Evolutionary conservation across 2,797 vertebrate species (phyloP).

Genomic region (Enteromius unitaeniatus): DNA sequence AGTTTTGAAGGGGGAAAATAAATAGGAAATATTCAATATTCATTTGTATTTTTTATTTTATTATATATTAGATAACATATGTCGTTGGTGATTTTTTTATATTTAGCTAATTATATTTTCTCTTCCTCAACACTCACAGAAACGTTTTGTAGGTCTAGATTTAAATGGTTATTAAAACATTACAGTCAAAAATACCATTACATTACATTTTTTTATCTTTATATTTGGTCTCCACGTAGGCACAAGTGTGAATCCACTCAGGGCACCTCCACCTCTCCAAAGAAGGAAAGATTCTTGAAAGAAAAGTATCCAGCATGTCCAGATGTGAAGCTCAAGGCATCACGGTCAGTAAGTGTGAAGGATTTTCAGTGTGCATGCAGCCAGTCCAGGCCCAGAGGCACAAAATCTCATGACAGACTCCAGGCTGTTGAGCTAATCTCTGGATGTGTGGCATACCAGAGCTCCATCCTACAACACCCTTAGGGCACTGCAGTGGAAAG

Average conservation of each 20-base stretch:
- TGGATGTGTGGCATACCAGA: slow-evolving; percentile 13
- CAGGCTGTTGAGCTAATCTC: slow-evolving; percentile 28
- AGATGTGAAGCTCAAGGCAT: slow-evolving; percentile 29
- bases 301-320: background rate
- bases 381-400: slow-evolving; percentile 6
- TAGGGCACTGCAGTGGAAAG: background rate
- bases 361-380: slow-evolving; percentile 26
- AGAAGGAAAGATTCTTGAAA: background rate
- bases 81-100: background rate
- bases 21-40: background rate
- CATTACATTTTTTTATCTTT: background rate
- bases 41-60: background rate
- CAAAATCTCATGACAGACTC: slow-evolving; percentile 14
- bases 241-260: background rate
- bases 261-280: background rate
- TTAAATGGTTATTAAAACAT: background rate
- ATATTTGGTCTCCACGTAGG: background rate
- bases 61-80: background rate
- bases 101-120: background rate
- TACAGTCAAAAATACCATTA: too few relatives aligned
- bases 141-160: background rate
- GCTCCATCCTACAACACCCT: slow-evolving; percentile 12
- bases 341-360: slow-evolving; percentile 35
- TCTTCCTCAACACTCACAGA: background rate
- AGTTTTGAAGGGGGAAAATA: background rate